Evolutionary conservation across 2,797 vertebrate genomes (phyloP), one percentile per base, ranked within the genome.

Genomic region (Yasuhikotakia modesta): DNA sequence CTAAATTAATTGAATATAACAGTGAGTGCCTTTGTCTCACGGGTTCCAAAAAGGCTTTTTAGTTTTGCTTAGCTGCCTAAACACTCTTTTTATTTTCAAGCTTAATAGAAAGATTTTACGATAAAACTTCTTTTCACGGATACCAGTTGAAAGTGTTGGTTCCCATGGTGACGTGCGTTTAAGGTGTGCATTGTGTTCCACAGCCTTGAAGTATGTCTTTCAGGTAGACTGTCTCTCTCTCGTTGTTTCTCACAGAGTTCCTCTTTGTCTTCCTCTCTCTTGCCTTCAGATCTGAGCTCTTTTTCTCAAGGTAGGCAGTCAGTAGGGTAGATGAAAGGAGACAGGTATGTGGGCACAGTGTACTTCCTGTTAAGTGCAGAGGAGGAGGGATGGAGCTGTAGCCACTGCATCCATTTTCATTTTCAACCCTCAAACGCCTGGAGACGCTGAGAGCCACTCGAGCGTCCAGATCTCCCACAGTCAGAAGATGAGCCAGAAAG

Each of bases 131-230:
- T 66, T 39, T 60, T 60, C 60, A 71, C 48, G 45, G 52, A 57
- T 4, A 43, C 19, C 52, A 43, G n/a, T 61, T 73, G 45, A 73
- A 48, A 43, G 30, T 16, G 45, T 55, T 30, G 13, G 75, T 74
- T 81, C 57, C 76, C 65, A 74, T 81, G 76, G 66, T 70, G 75
- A 70, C 22, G 48, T 22, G 58, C 12, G 5, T 70, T 69, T 32
- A 63, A 6, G 45, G 57, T 61, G 13, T 39, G n/a, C 22, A 43
- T 69, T 46, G 21, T 48, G 12, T 74, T 64, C 27, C 16, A 19
- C 27, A 67, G 27, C 79, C 73, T 81, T 81, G 79, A 71, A 50
- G 53, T 8, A 79, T 32, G 10, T 16, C 55, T 45, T 46, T 65
- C 46, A 53, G 21, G 30, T 13, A 16, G 45, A 70, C 16, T 30